These are phyloP conservation scores for Caenorhabditis sp. DNA, from an alignment of 2,888 invertebrate species.

Conservation along the genomic window DNA sequence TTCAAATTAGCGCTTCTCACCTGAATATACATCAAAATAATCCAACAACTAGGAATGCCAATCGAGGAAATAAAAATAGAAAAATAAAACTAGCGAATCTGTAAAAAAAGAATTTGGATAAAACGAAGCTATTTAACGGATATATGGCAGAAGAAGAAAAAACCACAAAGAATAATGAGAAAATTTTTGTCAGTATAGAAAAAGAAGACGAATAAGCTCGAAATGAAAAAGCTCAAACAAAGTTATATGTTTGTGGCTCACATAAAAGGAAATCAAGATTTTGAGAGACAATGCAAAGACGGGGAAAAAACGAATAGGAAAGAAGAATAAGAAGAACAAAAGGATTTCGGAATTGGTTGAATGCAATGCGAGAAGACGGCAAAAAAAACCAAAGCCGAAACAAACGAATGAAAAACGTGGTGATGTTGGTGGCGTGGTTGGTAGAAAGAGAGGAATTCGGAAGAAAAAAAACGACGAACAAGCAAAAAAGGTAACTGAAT, in stretches of 20 bases:
- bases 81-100: slow-evolving; percentile 1
- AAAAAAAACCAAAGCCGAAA: background rate
- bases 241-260: background rate
- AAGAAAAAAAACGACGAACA: background rate
- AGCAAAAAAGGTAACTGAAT: slow-evolving; percentile 26
- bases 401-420: background rate
- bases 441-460: background rate
- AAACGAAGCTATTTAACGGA: background rate
- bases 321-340: background rate
- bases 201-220: background rate
- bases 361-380: background rate
- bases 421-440: background rate
- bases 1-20: background rate
- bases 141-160: background rate
- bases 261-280: slow-evolving; percentile 1
- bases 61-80: background rate
- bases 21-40: background rate
- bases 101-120: background rate
- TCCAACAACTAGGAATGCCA: background rate
- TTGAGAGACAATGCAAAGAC: background rate
- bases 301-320: background rate
- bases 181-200: background rate
- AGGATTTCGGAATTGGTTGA: background rate
- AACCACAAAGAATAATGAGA: background rate
- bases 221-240: background rate